Evolutionary conservation across 2,797 vertebrate species (phyloP).

Genomic region (Lacerta viridis): DNA sequence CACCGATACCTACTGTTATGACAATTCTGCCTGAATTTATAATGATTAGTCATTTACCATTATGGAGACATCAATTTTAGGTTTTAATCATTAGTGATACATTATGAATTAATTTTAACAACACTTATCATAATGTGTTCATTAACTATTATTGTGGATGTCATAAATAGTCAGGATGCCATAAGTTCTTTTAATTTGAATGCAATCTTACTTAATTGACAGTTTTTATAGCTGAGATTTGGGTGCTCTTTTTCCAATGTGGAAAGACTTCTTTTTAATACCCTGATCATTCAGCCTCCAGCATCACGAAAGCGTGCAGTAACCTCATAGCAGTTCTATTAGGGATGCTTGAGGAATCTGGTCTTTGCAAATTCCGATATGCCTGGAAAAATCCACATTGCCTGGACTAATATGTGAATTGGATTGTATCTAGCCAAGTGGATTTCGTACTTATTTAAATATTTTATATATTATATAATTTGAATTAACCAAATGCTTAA

Average conservation of each 20-base stretch:
- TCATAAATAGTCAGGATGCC: slow-evolving; percentile 16
- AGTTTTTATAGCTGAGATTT: slow-evolving; percentile 9
- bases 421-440: too few species aligned
- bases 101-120: slow-evolving; percentile 45
- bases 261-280: slow-evolving; percentile 31
- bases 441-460: too few species aligned
- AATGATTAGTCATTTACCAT: slow-evolving; percentile 43
- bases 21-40: slow-evolving; percentile 47
- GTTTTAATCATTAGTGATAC: slow-evolving; percentile 41
- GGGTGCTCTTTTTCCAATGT: neutral
- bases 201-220: neutral
- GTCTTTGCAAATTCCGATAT: neutral
- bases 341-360: neutral
- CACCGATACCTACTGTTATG: slow-evolving; percentile 34
- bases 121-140: slow-evolving; percentile 16
- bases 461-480: too few species aligned
- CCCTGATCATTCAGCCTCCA: neutral
- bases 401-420: neutral
- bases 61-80: slow-evolving; percentile 33
- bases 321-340: neutral
- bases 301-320: neutral
- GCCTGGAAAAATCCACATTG: neutral
- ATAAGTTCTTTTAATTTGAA: slow-evolving; percentile 28
- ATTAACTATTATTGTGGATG: slow-evolving; percentile 24
- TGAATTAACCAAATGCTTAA: too few species aligned